Evolutionary conservation across 2,113 vertebrate species (phyloP), one percentile per base, ranked within the genome.

Genomic region (Corydoras maculifer): DNA sequence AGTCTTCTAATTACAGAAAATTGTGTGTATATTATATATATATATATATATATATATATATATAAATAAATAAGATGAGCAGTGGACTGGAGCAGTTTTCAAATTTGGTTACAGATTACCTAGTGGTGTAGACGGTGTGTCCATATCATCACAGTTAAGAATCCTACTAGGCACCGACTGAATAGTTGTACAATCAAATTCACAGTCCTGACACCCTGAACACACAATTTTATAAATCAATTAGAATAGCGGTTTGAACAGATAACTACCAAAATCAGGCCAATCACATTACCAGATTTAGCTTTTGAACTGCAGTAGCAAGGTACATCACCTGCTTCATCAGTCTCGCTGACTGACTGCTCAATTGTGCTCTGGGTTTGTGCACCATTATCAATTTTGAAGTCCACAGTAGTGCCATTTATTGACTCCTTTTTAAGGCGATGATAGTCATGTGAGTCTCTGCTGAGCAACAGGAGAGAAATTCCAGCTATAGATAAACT

Each of bases 401-500:
- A 68, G 43, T 92, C 86, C 31, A 84, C 86, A 1, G 25, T n/a
- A 32, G 74, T 80, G 64, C 63, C 81, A 51, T 57, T 77, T 2
- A 84, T 78, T 58, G 87, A 86, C 35, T 86, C 86, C 6, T 51
- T 87, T 71, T 87, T 88, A 58, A 91, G 74, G 3, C 81, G 84
- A 68, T 89, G 88, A 68, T 93, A 93, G 64, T 86, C 84, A 65
- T 89, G 91, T 66, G 87, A 89, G 65, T 78, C 92, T 81, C 92
- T 89, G 79, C 94, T 95, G 87, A 99, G 92, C 71, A 90, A 90
- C 85, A 96, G 90, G 51, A 99, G 82, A 30, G 91, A 93, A 14
- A 91, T 30, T 2, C 94, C 91, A 3, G 90, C 90, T n/a, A 94
- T 78, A 64, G 89, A 68, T 43, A 96, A 92, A 71, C 94, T 92